Percentiles rank a stretch among this genome's conserved stretches.
Evolutionary conservation across 2,888 invertebrate species (phyloP).

Genomic region (Elegia similella): DNA sequence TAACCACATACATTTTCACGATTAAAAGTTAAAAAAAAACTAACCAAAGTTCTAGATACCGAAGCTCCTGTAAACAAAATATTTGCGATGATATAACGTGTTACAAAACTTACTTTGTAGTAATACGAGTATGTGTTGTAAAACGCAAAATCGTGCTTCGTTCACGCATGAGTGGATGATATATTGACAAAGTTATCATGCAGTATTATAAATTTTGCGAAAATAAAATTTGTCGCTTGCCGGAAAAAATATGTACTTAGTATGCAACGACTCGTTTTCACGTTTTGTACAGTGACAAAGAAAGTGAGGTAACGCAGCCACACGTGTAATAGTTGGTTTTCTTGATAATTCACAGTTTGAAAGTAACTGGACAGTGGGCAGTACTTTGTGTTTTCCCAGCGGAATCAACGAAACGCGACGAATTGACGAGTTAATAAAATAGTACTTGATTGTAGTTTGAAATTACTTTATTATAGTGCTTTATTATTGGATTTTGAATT

Average conservation of each 20-base stretch:
- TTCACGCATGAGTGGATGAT: constrained; percentile 14
- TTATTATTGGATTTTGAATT: too few species aligned
- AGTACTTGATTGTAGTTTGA: too few species aligned
- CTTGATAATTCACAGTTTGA: constrained; percentile 29
- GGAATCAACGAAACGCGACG: not conserved
- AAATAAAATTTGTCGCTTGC: not conserved
- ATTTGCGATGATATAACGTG: constrained; percentile 13
- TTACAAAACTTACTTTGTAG: too few species aligned
- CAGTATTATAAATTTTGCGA: not conserved
- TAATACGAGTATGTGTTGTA: not conserved
- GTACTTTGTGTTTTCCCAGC: not conserved
- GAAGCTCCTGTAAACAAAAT: too few species aligned
- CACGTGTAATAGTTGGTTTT: constrained; percentile 65
- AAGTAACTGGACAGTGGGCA: not conserved
- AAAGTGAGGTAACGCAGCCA: constrained; percentile 56
- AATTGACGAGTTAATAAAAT: not conserved
- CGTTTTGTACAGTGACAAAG: constrained; percentile 38
- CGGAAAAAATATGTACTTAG: constrained; percentile 9
- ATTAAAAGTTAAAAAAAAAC: too few species aligned
- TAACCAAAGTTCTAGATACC: too few species aligned
- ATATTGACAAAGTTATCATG: not conserved
- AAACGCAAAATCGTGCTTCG: not conserved
- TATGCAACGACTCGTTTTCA: constrained; percentile 1
- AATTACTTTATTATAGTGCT: too few species aligned
- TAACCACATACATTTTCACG: too few species aligned